These are phyloP conservation scores for Atta cephalotes DNA, from an alignment of 1,140 invertebrate species.

Conservation along the genomic window DNA sequence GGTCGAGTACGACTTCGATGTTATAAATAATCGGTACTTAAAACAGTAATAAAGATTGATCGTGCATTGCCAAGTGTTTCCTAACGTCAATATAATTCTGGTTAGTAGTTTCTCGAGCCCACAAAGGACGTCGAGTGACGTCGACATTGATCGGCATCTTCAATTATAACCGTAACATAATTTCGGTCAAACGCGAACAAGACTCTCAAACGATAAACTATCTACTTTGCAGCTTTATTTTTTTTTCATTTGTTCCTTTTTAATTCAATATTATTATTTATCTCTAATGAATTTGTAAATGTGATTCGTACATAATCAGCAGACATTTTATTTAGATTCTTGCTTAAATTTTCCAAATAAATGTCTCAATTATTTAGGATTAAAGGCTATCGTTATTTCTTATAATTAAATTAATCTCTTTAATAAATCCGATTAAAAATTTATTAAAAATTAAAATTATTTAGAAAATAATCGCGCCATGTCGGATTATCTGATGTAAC, in stretches of 20 bases:
- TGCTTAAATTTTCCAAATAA: neutral
- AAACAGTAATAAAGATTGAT: constrained; percentile 75
- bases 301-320: too few relatives aligned
- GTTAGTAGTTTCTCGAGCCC: constrained; percentile 14
- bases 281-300: neutral
- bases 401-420: neutral
- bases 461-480: neutral
- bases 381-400: neutral
- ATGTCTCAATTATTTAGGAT: neutral
- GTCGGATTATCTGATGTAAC: neutral
- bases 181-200: neutral
- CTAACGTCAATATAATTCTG: constrained; percentile 67
- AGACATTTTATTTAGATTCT: neutral
- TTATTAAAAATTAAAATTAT: constrained; percentile 3
- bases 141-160: neutral
- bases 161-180: constrained; percentile 66
- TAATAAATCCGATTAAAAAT: neutral
- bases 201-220: neutral
- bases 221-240: neutral
- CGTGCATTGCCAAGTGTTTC: constrained; percentile 80
- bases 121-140: constrained; percentile 30
- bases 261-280: neutral
- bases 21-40: constrained; percentile 79
- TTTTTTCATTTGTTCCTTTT: neutral
- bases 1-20: constrained; percentile 33